Conservation (phyloP, 2,888 invertebrate species). For the Yponomeuta plumbellus region DNA sequence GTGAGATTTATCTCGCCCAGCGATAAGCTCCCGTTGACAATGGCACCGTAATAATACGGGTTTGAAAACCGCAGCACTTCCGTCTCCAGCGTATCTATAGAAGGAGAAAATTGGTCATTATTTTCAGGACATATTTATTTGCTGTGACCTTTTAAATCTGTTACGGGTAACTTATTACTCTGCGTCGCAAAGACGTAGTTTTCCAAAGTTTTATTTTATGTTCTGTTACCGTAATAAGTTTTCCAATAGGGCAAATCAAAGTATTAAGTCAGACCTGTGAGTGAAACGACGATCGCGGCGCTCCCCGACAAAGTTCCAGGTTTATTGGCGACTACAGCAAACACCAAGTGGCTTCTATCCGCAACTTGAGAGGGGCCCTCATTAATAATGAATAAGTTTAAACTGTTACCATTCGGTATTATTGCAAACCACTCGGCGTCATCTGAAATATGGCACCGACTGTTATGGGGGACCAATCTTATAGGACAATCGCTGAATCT, state of each 20-base stretch:
- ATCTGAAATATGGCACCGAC: neutral
- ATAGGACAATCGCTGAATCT: too few relatives aligned
- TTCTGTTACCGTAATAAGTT: conserved; percentile 22
- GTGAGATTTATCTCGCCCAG: conserved; percentile 27
- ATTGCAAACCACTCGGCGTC: neutral
- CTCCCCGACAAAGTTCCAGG: conserved; percentile 25
- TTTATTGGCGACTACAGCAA: conserved; percentile 30
- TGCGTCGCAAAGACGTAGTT: neutral
- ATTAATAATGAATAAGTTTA: conserved; percentile 20
- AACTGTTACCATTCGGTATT: conserved; percentile 19
- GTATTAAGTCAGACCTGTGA: conserved; percentile 24
- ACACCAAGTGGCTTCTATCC: conserved; percentile 28
- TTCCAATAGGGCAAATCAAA: neutral
- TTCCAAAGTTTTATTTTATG: conserved; percentile 15
- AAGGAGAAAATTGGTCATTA: too few relatives aligned
- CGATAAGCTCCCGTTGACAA: conserved; percentile 25
- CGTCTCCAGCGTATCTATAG: neutral
- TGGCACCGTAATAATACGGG: conserved; percentile 30
- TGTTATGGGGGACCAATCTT: too few relatives aligned
- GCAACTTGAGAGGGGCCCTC: conserved; percentile 21
- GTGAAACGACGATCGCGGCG: conserved; percentile 29
- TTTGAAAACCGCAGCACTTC: conserved; percentile 27
- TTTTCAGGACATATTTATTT: too few relatives aligned
- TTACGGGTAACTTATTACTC: too few relatives aligned
- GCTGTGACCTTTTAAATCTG: too few relatives aligned